phyloP scores from a whole-genome alignment of 2,888 invertebrate genomes.

The Scotopteryx bipunctaria region DNA sequence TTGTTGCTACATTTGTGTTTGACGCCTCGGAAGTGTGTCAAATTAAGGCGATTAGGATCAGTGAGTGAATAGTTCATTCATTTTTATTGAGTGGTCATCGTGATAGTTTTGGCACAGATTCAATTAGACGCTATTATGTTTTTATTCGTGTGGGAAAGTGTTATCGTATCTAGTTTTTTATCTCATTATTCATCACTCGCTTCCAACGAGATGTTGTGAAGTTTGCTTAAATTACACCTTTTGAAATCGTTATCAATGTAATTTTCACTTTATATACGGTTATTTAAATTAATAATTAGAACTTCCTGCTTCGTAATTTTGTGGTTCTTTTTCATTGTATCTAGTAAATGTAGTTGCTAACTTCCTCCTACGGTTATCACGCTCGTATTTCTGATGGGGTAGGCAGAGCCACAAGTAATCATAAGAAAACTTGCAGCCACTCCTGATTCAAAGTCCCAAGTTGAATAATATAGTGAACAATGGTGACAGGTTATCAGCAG shows the following conservation, averaged over 20 bases:
- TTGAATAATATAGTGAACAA: too few relatives aligned
- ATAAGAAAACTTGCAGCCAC: too few relatives aligned
- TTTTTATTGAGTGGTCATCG: slow-evolving; percentile 34
- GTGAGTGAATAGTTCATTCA: slow-evolving; percentile 33
- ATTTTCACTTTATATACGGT: background rate
- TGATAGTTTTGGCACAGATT: slow-evolving; percentile 35
- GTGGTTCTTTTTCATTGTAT: background rate
- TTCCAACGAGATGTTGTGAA: background rate
- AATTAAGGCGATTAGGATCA: slow-evolving; percentile 46
- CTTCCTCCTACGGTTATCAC: too few relatives aligned
- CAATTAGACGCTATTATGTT: slow-evolving; percentile 37
- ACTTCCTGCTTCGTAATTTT: background rate
- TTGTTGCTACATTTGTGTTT: slow-evolving; percentile 35
- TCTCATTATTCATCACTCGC: background rate
- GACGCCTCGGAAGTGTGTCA: slow-evolving; percentile 47
- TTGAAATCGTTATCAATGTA: background rate
- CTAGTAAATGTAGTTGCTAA: too few relatives aligned
- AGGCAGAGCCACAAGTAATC: too few relatives aligned
- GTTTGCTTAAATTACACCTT: slow-evolving; percentile 3
- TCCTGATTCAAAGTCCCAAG: too few relatives aligned
- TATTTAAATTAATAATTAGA: background rate
- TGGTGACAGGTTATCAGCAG: too few relatives aligned
- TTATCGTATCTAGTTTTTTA: slow-evolving; percentile 17
- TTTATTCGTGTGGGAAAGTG: slow-evolving; percentile 26
- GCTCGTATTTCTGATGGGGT: too few relatives aligned